A percentile compares a stretch with the other conserved stretches of the same genome.
These are phyloP conservation scores for Harpalus rufipes DNA, from an alignment of 2,888 invertebrate genomes.

Conservation along the genomic window DNA sequence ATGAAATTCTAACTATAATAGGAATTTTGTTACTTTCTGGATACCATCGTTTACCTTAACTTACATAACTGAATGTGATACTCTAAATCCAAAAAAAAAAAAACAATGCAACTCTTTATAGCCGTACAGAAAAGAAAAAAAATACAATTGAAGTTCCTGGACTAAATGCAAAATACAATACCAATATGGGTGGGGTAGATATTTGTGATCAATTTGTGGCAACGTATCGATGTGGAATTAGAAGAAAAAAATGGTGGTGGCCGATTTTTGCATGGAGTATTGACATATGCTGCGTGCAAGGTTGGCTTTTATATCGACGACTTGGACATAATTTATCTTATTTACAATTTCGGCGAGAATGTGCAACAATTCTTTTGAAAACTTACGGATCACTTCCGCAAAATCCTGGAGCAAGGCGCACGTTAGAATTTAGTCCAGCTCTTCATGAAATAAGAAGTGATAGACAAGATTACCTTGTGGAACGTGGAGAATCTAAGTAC, in stretches of 20 bases:
- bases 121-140: conserved; percentile 58
- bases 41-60: conserved; percentile 58
- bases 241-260: conserved; percentile 66
- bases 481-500: no score
- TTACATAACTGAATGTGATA: conserved; percentile 68
- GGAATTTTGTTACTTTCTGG: background rate
- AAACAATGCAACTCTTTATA: conserved; percentile 11
- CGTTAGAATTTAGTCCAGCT: no score
- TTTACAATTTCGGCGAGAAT: conserved; percentile 27
- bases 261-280: conserved; percentile 28
- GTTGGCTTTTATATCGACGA: conserved; percentile 54
- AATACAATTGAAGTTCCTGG: conserved; percentile 58
- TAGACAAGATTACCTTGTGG: no score
- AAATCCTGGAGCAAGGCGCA: conserved; percentile 22
- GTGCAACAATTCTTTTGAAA: conserved; percentile 34
- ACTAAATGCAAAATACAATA: conserved; percentile 56
- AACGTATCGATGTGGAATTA: conserved; percentile 57
- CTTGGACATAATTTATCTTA: conserved; percentile 40
- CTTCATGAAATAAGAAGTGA: no score
- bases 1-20: conserved; percentile 46
- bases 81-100: conserved; percentile 61
- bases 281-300: conserved; percentile 33
- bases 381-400: conserved; percentile 19
- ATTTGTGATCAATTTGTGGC: conserved; percentile 58
- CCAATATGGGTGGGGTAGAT: conserved; percentile 66